Evolutionary conservation across 2,888 invertebrate genomes (phyloP).

Genomic region (Nemapogon koenigi): DNA sequence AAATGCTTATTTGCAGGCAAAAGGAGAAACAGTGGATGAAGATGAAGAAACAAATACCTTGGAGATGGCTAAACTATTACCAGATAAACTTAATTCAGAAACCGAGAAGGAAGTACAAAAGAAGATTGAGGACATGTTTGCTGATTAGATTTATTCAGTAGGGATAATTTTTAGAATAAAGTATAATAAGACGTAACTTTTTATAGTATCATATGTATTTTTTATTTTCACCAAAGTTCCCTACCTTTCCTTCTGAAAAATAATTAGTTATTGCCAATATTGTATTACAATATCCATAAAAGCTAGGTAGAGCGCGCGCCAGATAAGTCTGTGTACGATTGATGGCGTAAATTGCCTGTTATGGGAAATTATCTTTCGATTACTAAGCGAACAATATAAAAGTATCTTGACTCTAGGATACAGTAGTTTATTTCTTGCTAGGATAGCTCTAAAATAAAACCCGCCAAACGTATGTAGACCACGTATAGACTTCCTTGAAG

Average conservation of each 20-base stretch:
- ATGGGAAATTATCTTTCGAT: no score
- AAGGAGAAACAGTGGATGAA: constrained; percentile 40
- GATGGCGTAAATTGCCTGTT: no score
- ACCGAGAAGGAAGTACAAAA: constrained; percentile 55
- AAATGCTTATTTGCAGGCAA: constrained; percentile 32
- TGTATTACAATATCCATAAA: no score
- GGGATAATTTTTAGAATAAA: no score
- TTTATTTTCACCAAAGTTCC: background rate
- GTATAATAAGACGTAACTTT: background rate
- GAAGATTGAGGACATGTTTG: constrained; percentile 61
- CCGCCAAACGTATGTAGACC: no score
- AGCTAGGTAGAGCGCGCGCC: no score
- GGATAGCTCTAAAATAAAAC: no score
- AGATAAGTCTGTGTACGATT: no score
- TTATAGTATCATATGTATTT: background rate
- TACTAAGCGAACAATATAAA: no score
- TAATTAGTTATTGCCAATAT: background rate
- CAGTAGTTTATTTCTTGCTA: no score
- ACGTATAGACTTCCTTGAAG: no score
- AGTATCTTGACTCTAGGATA: no score
- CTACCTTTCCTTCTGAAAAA: background rate
- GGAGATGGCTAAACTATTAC: constrained; percentile 45
- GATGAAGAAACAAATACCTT: constrained; percentile 35
- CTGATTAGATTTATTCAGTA: constrained; percentile 42
- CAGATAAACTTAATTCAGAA: constrained; percentile 53